Base-by-base conservation (phyloP, 2,888 invertebrate species). In the Siphonodentalium dalli region DNA sequence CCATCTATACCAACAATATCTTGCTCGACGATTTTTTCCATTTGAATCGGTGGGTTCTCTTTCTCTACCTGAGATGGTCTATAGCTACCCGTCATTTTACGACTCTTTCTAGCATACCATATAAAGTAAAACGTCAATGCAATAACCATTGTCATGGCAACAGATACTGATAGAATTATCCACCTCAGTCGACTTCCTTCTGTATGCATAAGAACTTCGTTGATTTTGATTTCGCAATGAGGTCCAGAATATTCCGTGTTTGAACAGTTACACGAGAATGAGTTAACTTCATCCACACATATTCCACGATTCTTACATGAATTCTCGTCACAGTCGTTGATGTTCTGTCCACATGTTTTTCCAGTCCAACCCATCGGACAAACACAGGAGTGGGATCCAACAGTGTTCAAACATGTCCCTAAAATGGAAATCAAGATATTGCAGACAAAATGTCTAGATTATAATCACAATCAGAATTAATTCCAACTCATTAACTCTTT, bases 331-430 rank as follows among this genome's bases (percentile, higher is more conserved):
- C 76, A 76, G 28, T 71, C 68, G 48, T 71, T 61, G 29, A 70
- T 57, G 35, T 70, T 54, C 47, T 62, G 50, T 21, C 69, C 69
- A 59, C 77, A 77, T 18, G 61, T 66, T 20, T 43, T 51, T 23
- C 77, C 74, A 6, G 68, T 68, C 70, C 71, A 77, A 0, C 70
- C 71, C 9, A 61, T 59, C 1, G 54, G 65, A 54, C 76, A 77
- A 26, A 50, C 43, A 56, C 76, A 77, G 18, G 46, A 38, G 42
- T 64, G 74, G 7, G 65, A 59, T 1, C 73, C 72, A 21, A 46
- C 48, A 15, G 50, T 52, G 54, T 74, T 71, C 33, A 61, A 45
- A 60, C 73, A 74, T 3, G 48, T 33, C 39, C 68, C 71, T 69
- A 51, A 9, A 54, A 54, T 26, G 39, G 11, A 2, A 15, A 43